phyloP scores from a whole-genome alignment of 2,113 vertebrate species.

The Gavialis gangeticus region DNA sequence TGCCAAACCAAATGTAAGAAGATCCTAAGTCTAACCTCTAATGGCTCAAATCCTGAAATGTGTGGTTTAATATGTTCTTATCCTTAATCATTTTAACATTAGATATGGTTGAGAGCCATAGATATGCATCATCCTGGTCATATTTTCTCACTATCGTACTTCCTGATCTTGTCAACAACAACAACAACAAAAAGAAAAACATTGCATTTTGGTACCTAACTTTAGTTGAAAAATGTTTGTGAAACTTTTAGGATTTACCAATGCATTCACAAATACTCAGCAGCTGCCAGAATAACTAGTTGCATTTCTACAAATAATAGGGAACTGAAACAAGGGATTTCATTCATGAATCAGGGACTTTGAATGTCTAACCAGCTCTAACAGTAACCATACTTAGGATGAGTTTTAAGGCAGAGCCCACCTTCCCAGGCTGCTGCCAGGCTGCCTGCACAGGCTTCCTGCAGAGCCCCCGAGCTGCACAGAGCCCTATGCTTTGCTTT shows the following conservation, averaged over 20 bases:
- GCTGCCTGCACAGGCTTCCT: too few species aligned
- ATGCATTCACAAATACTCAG: not conserved
- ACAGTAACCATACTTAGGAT: not conserved
- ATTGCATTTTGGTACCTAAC: not conserved
- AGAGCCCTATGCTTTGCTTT: too few species aligned
- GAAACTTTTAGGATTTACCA: constrained; percentile 2
- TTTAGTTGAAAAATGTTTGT: constrained; percentile 21
- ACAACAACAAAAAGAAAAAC: not conserved
- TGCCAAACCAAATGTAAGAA: not conserved
- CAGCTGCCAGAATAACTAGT: not conserved
- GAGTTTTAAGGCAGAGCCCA: not conserved
- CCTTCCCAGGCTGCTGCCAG: too few species aligned
- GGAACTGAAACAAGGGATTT: not conserved
- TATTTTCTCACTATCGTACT: not conserved
- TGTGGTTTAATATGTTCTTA: not conserved
- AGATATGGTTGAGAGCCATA: not conserved
- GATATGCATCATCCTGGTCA: not conserved
- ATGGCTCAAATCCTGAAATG: not conserved
- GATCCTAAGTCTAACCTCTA: not conserved
- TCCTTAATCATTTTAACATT: constrained; percentile 4
- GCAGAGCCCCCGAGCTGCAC: too few species aligned
- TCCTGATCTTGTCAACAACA: not conserved
- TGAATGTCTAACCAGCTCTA: not conserved
- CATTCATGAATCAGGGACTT: not conserved
- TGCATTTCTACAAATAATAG: not conserved